Percentiles rank a stretch among this genome's conserved stretches.
Evolutionary conservation across 2,113 vertebrate genomes (phyloP).

Genomic region (Sterrhoptilus dennistouni): DNA sequence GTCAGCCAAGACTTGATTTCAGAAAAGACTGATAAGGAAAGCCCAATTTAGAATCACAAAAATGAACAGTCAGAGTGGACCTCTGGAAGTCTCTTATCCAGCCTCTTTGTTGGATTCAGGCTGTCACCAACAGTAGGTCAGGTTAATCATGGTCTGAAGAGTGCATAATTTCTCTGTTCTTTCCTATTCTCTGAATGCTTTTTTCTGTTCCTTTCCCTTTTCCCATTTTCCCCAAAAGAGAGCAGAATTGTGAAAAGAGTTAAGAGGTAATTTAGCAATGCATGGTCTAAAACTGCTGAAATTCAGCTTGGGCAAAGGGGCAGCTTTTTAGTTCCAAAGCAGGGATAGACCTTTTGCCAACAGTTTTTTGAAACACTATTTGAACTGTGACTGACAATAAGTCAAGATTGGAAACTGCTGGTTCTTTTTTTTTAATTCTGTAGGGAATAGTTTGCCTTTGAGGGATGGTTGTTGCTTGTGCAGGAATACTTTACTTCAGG

Average conservation of each 20-base stretch:
- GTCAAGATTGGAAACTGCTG: neutral
- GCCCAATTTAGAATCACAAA: neutral
- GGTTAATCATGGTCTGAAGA: neutral
- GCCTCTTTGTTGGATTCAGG: neutral
- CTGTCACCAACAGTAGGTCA: neutral
- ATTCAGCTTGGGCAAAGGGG: neutral
- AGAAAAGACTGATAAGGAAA: neutral
- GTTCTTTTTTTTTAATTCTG: neutral
- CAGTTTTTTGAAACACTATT: neutral
- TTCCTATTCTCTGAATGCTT: neutral
- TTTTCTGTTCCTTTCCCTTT: neutral
- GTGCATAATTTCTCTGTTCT: neutral
- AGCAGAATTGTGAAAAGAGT: neutral
- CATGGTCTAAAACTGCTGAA: neutral
- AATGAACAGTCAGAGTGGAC: neutral
- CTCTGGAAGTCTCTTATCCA: neutral
- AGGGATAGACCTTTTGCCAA: neutral
- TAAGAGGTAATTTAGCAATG: neutral
- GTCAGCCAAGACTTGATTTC: neutral
- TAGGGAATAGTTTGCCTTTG: neutral
- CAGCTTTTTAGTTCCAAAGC: neutral
- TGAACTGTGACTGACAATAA: neutral
- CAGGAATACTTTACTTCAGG: neutral
- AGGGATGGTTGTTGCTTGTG: neutral
- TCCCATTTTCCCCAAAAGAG: neutral